Base-by-base conservation (phyloP, 2,888 invertebrate genomes). In the Ophion ellenae region DNA sequence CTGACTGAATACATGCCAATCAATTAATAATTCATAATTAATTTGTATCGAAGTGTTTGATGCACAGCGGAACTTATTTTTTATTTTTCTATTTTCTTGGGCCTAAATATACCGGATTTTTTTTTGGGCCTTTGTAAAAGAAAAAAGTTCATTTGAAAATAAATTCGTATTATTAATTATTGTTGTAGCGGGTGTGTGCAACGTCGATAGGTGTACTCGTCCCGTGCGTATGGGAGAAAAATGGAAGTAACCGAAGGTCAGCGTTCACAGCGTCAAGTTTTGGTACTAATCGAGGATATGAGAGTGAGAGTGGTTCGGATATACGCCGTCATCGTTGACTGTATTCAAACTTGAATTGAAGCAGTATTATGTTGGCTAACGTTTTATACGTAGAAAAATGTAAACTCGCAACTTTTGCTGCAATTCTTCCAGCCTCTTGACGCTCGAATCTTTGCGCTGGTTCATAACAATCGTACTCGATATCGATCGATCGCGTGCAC, bases 1-100 rank as follows among this genome's bases (percentile, higher is more conserved):
- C 83, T 87, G 81, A 83, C 81, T 28, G 78, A 81, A 53, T 53
- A 53, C 53, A 5, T 53, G 4, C 17, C 17, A 53, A 53, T 53
- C 9, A 14, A 47, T 47, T 3, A 4, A 53, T 17, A 14, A 53
- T 53, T 53, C 17, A 53, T 53, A 14, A 40, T 40, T 5, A 40
- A 53, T 53, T 3, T 17, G 14, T 4, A 53, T 53, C 11, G 53
- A 53, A 53, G 53, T 17, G 17, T 53, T 53, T 5, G 53, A 53
- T 17, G 53, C 5, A 53, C 53, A 53, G 17, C 53, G 14, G 1
- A 53, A 17, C 53, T 14, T 53, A 2, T 14, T 53, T 53, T 53
- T 53, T 53, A 53, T 17, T 53, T 53, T 53, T 17, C 17, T 14
- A 53, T 17, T 53, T 53, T 4, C 17, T n/a, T n/a, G n/a, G 17